These are phyloP conservation scores for Cantharis rufa DNA, from an alignment of 2,888 invertebrate genomes.

Conservation along the genomic window DNA sequence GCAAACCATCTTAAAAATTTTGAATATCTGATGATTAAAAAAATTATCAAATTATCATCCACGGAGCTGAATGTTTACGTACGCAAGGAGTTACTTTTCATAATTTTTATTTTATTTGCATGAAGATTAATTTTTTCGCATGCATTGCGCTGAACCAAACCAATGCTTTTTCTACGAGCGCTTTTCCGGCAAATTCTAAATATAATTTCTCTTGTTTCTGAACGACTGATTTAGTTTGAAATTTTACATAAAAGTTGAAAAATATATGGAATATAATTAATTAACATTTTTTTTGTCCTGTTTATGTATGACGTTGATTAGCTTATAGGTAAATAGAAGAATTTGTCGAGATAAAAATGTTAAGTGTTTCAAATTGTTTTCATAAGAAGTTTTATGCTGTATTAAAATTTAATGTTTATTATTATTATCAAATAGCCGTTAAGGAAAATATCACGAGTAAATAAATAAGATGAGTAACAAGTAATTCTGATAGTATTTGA, in stretches of 20 bases:
- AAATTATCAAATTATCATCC: too few species aligned
- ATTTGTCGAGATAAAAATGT: neutral
- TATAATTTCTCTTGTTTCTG: neutral
- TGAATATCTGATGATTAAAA: too few species aligned
- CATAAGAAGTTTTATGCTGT: conserved; percentile 11
- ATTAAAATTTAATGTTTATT: neutral
- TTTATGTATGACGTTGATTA: neutral
- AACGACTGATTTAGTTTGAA: neutral
- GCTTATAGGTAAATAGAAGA: neutral
- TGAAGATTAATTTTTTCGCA: too few species aligned
- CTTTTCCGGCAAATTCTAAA: too few species aligned
- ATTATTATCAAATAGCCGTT: conserved; percentile 6
- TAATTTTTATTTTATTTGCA: too few species aligned
- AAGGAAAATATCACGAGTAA: conserved; percentile 18
- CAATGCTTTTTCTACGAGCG: too few species aligned
- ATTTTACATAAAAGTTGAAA: neutral
- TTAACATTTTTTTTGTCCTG: neutral
- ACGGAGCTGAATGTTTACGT: too few species aligned
- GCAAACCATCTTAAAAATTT: too few species aligned
- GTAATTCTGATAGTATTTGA: conserved; percentile 32
- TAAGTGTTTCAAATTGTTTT: neutral
- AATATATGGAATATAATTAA: neutral
- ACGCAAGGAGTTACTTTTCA: too few species aligned
- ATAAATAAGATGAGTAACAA: conserved; percentile 26
- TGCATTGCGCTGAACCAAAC: too few species aligned